Evolutionary conservation across 2,888 invertebrate species (phyloP).

Genomic region (Ornithoptera priamus): DNA sequence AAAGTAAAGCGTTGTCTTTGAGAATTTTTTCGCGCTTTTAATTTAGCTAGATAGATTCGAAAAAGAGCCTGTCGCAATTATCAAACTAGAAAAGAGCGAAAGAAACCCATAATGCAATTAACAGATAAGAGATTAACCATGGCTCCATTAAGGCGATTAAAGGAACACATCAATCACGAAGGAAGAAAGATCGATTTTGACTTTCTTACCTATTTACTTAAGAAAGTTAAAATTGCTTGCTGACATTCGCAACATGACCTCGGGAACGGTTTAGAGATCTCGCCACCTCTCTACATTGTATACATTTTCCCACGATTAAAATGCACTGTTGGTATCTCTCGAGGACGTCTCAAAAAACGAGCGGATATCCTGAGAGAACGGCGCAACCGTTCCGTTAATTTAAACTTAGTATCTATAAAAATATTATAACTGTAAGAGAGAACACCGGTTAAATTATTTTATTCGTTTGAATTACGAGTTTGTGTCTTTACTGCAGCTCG

Average conservation of each 20-base stretch:
- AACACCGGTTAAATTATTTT: no score
- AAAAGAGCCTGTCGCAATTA: no score
- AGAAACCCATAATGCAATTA: no score
- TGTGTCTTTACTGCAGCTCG: no score
- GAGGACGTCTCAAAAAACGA: conserved; percentile 1
- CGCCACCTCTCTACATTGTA: conserved; percentile 4
- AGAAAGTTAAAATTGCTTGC: conserved; percentile 2
- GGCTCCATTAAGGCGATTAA: no score
- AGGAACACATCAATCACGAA: no score
- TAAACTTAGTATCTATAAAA: neutral
- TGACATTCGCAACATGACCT: neutral
- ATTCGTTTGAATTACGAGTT: no score
- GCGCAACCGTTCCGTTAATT: neutral
- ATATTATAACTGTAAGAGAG: neutral
- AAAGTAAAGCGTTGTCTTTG: no score
- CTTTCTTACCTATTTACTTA: neutral
- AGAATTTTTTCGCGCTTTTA: no score
- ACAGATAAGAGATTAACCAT: no score
- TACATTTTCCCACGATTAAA: conserved; percentile 10
- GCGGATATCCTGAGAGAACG: neutral
- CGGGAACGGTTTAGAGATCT: conserved; percentile 1
- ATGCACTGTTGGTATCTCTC: neutral
- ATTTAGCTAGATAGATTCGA: no score
- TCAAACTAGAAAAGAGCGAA: no score
- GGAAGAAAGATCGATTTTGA: neutral